Conservation (phyloP, 2,797 vertebrate genomes). For the Poecilia velifera region DNA sequence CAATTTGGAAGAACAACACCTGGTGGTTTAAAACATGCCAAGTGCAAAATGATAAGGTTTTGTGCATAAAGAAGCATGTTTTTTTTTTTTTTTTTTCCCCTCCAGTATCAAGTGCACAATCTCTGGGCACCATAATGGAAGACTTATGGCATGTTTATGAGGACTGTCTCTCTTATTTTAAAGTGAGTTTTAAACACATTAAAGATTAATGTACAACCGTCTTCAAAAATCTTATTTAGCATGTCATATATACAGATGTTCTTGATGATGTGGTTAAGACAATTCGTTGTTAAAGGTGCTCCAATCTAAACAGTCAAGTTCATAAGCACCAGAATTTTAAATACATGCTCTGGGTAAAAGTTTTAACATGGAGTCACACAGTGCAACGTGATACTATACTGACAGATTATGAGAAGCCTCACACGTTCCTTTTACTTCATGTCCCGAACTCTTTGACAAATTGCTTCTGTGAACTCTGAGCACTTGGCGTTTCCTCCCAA, state of each 20-base stretch:
- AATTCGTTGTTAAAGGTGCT: background rate
- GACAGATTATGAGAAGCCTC: constrained; percentile 4
- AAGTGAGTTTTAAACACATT: constrained; percentile 8
- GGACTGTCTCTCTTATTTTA: background rate
- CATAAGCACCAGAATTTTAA: constrained; percentile 44
- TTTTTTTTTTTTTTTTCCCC: background rate
- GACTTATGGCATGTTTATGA: background rate
- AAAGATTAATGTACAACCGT: background rate
- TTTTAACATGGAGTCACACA: constrained; percentile 26
- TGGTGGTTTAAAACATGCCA: constrained; percentile 20
- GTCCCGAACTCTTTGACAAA: constrained; percentile 89
- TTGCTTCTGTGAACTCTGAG: constrained; percentile 93
- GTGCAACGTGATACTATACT: constrained; percentile 17
- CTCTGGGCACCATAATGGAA: background rate
- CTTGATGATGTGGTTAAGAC: background rate
- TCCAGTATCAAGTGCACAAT: background rate
- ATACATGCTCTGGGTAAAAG: constrained; percentile 15
- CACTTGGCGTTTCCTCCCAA: constrained; percentile 92
- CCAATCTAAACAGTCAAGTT: constrained; percentile 51
- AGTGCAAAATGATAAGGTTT: constrained; percentile 46
- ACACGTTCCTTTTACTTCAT: constrained; percentile 58
- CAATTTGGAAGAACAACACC: constrained; percentile 23
- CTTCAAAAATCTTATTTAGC: background rate
- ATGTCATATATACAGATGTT: background rate
- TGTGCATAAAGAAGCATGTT: constrained; percentile 14